Evolutionary conservation across 1,140 invertebrate species (phyloP).

Genomic region (Bombus superbus): DNA sequence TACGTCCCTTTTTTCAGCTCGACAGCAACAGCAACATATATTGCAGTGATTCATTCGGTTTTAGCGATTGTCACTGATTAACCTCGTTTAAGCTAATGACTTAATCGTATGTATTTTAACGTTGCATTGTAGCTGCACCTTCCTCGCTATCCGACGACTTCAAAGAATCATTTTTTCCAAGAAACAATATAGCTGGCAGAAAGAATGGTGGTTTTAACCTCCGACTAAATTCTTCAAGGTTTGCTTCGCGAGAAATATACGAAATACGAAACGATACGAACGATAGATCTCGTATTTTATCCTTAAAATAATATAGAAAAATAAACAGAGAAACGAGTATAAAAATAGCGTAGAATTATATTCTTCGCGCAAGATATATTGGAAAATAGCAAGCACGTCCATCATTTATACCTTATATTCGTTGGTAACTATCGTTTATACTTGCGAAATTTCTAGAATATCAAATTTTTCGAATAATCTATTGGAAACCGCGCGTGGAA

Average conservation of each 20-base stretch:
- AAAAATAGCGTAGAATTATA: too few relatives aligned
- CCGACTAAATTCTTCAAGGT: background rate
- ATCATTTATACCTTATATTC: background rate
- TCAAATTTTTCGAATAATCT: background rate
- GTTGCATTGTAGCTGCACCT: background rate
- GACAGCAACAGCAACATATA: background rate
- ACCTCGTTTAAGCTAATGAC: slow-evolving; percentile 18
- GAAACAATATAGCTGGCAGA: background rate
- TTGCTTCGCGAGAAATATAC: too few relatives aligned
- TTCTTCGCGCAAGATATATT: too few relatives aligned
- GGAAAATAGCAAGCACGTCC: background rate
- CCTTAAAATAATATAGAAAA: too few relatives aligned
- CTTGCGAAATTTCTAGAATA: too few relatives aligned
- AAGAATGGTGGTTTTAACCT: background rate
- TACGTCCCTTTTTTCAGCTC: background rate
- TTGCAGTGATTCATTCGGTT: slow-evolving; percentile 24
- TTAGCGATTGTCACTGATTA: slow-evolving; percentile 28
- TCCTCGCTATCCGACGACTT: background rate
- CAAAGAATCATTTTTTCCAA: too few relatives aligned
- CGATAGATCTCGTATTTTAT: too few relatives aligned
- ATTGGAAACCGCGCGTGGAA: too few relatives aligned
- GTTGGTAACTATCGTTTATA: background rate
- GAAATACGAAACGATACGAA: too few relatives aligned
- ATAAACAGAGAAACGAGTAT: too few relatives aligned
- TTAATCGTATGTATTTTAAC: background rate